Evolutionary conservation across 1,140 invertebrate species (phyloP).

Genomic region (Oncopodura yosiiana): DNA sequence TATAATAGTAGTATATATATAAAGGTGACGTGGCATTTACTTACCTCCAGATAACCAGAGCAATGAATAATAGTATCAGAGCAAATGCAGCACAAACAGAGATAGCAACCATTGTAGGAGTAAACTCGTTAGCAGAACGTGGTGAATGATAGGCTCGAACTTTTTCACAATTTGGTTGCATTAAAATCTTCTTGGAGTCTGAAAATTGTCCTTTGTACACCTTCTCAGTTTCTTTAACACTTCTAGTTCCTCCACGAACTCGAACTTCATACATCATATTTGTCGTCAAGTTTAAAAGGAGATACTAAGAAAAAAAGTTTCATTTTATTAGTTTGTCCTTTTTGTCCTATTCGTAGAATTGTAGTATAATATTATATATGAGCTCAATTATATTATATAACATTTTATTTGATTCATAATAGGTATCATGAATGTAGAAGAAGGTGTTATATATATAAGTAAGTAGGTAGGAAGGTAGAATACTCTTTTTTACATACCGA

Average conservation of each 20-base stretch:
- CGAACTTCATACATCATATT: slow-evolving; percentile 64
- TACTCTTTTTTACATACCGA: slow-evolving; percentile 43
- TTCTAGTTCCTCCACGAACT: slow-evolving; percentile 58
- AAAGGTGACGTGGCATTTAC: no score
- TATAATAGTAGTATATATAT: no score
- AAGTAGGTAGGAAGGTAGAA: not conserved
- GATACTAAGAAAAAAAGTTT: slow-evolving; percentile 47
- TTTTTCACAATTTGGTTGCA: slow-evolving; percentile 58
- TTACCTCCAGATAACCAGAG: slow-evolving; percentile 68
- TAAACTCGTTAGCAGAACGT: slow-evolving; percentile 52
- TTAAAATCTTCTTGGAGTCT: slow-evolving; percentile 51
- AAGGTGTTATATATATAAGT: not conserved
- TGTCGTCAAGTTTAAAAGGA: slow-evolving; percentile 61
- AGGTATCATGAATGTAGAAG: not conserved
- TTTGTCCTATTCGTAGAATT: not conserved
- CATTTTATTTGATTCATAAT: not conserved
- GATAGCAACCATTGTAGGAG: slow-evolving; percentile 59
- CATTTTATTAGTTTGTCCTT: not conserved
- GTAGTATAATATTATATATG: no score
- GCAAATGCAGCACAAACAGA: slow-evolving; percentile 62
- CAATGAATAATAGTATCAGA: slow-evolving; percentile 57
- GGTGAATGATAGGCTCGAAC: slow-evolving; percentile 43
- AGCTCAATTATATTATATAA: no score
- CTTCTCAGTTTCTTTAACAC: slow-evolving; percentile 52
- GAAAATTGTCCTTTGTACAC: slow-evolving; percentile 58